phyloP scores from a whole-genome alignment of 2,888 invertebrate genomes.

The Acleris emargana region DNA sequence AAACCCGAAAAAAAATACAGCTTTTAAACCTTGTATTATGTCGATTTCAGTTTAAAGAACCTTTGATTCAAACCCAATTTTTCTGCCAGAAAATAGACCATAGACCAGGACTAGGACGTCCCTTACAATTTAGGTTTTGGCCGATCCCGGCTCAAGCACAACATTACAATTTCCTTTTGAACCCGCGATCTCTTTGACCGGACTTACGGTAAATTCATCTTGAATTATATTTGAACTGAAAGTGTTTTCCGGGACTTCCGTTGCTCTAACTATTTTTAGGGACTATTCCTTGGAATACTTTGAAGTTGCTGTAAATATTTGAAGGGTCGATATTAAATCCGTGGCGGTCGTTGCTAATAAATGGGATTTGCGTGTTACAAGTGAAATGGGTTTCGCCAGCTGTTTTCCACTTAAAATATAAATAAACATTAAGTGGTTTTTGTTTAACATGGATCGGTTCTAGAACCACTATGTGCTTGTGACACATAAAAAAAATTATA shows the following conservation, averaged over 20 bases:
- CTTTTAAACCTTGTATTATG: no score
- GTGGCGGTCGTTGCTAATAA: neutral
- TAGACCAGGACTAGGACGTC: conserved; percentile 4
- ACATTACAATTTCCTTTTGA: conserved; percentile 57
- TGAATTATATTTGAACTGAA: conserved; percentile 53
- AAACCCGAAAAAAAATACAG: no score
- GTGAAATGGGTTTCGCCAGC: neutral
- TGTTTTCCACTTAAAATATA: no score
- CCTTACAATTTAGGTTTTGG: conserved; percentile 52
- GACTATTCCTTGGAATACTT: conserved; percentile 22
- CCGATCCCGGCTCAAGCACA: conserved; percentile 43
- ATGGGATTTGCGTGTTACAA: neutral
- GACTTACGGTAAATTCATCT: conserved; percentile 56
- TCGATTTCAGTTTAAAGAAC: neutral
- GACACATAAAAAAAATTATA: no score
- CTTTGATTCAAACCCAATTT: neutral
- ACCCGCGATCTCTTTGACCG: conserved; percentile 58
- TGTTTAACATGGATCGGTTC: no score
- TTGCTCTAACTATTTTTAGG: conserved; percentile 26
- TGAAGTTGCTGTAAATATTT: conserved; percentile 11
- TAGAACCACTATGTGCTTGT: no score
- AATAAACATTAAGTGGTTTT: no score
- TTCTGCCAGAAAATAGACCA: conserved; percentile 3
- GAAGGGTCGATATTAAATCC: conserved; percentile 23
- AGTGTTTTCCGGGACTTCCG: conserved; percentile 43